Percentiles rank a stretch among this genome's conserved stretches.
phyloP scores from a whole-genome alignment of 2,113 vertebrate species.

The Scopus umbretta region DNA sequence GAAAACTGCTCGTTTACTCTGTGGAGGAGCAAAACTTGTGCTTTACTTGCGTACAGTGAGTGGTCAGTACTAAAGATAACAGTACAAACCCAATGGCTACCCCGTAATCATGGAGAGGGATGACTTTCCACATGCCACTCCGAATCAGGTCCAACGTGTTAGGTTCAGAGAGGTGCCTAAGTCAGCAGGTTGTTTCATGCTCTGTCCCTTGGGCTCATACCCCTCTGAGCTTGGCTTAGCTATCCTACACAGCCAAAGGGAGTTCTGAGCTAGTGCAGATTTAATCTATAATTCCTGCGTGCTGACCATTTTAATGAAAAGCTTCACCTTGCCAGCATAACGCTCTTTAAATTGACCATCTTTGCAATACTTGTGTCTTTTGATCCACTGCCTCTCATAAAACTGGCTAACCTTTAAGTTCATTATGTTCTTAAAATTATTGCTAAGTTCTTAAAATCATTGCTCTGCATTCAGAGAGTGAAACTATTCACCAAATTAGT shows the following conservation, averaged over 20 bases:
- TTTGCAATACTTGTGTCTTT: not conserved
- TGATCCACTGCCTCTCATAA: slow-evolving; percentile 40
- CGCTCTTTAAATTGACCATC: slow-evolving; percentile 36
- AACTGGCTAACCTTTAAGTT: slow-evolving; percentile 38
- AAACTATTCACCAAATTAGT: slow-evolving; percentile 21
- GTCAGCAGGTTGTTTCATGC: not conserved
- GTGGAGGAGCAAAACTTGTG: not conserved
- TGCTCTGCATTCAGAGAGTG: slow-evolving; percentile 5
- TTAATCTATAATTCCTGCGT: not conserved
- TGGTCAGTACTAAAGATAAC: not conserved
- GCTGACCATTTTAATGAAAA: not conserved
- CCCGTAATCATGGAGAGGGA: not conserved
- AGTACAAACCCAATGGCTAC: not conserved
- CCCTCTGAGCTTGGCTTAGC: not conserved
- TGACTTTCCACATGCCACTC: not conserved
- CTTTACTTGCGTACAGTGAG: not conserved
- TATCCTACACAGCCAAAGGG: not conserved
- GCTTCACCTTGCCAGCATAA: slow-evolving; percentile 5
- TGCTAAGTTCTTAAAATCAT: slow-evolving; percentile 17
- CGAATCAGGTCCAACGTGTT: not conserved
- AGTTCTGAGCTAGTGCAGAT: not conserved
- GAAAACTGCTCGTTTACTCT: not conserved
- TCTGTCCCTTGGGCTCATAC: not conserved
- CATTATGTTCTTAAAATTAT: slow-evolving; percentile 42
- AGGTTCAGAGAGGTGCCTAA: not conserved